Percentiles rank a stretch among this genome's conserved stretches.
Evolutionary conservation across 2,888 invertebrate genomes (phyloP).

Genomic region (Deroplatys truncata): DNA sequence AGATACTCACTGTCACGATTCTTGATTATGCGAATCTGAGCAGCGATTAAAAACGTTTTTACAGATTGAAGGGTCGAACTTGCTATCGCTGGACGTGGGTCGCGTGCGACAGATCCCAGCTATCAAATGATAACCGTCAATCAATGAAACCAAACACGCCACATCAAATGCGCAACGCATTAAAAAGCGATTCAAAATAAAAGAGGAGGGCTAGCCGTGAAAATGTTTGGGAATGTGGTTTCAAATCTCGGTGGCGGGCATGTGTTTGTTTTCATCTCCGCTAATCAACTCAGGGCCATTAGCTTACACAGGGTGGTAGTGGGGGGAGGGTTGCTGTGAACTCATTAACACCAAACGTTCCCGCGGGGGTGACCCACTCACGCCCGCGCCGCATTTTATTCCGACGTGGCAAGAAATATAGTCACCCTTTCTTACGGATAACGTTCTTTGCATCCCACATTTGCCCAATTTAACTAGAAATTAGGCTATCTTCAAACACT

Average conservation of each 20-base stretch:
- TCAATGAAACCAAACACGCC: neutral
- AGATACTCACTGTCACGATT: too few species aligned
- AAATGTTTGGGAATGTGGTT: neutral
- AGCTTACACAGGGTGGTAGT: neutral
- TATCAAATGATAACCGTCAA: neutral
- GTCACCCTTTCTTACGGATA: neutral
- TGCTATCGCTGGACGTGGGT: neutral
- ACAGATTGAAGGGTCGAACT: neutral
- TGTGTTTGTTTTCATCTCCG: neutral
- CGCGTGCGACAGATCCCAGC: neutral
- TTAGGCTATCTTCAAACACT: too few species aligned
- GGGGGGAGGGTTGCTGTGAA: neutral
- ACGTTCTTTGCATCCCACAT: neutral
- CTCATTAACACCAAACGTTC: neutral
- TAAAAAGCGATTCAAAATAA: neutral
- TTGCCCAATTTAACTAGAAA: neutral
- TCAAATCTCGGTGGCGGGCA: neutral
- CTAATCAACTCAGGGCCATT: neutral
- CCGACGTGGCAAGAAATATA: neutral
- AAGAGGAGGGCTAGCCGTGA: neutral
- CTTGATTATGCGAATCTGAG: too few species aligned
- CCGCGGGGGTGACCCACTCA: neutral
- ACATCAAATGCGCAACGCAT: neutral
- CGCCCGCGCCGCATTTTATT: neutral
- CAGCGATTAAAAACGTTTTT: too few species aligned